Base-by-base conservation (phyloP, 2,113 vertebrate genomes). In the Bambusicola thoracicus region DNA sequence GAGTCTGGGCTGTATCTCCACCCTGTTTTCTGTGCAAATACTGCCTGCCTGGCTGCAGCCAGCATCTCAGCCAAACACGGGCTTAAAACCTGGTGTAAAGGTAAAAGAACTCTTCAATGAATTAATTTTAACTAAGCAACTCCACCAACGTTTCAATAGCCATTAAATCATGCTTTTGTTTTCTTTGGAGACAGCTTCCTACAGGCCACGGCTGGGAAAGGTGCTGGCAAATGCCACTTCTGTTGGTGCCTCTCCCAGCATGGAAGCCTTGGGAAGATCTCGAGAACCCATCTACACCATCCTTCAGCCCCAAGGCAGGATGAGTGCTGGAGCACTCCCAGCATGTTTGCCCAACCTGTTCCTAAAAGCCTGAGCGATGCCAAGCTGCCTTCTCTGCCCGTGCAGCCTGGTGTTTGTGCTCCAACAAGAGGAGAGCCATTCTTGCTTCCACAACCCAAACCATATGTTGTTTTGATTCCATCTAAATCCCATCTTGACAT, bases 241-340 rank as follows among this genome's bases (percentile, higher is more conserved):
- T 90, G 30, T 9, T 0, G 3, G 14, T 43, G 41, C 46, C 51
- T 89, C 46, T 85, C 78, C 69, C 38, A 29, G 18, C 68, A 49
- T 2, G 4, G 74, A 94, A 67, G 81, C 21, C 56, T 87, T 83
- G 78, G 34, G 85, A 91, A 93, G 27, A 68, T 75, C 90, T 81
- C 0, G 2, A 61, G 61, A 75, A 85, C 34, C 13, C 34, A 62
- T 89, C 94, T 94, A 79, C 41, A 63, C 61, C 56, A 67, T 91
- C 51, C 81, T 70, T 85, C 32, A 38, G 36, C 90, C 84, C 22
- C 4, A 1, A 43, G 61, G 74, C 21, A 55, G 68, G 61, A 77
- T 56, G 32, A 77, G 46, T 0, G 1, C 56, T 36, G 74, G 62
- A 75, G 41, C 1, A 0, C 84, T 89, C 55, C 34, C 46, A 87